phyloP scores from a whole-genome alignment of 2,888 invertebrate genomes.

The Amorpha juglandis region DNA sequence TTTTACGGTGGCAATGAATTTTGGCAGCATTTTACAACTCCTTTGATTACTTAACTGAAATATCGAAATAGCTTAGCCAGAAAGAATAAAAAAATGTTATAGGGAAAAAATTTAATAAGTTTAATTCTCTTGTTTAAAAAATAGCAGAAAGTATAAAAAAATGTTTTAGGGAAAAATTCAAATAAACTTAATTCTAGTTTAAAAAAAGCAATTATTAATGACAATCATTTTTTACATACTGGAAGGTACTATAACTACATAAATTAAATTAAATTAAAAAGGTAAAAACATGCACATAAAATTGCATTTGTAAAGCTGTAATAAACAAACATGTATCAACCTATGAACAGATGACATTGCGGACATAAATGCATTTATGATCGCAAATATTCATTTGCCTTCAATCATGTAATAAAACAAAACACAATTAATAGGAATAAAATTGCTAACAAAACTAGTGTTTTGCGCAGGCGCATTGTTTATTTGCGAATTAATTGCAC shows the following conservation, averaged over 20 bases:
- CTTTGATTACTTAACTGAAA: no score
- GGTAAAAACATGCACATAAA: neutral
- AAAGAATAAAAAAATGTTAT: no score
- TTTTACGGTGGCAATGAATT: no score
- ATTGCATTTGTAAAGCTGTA: neutral
- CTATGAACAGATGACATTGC: neutral
- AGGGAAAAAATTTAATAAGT: no score
- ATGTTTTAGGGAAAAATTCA: no score
- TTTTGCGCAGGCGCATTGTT: constrained; percentile 35
- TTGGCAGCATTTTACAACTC: no score
- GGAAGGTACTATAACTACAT: neutral
- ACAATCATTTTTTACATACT: neutral
- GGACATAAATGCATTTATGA: neutral
- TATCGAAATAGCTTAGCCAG: no score
- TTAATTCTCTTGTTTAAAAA: no score
- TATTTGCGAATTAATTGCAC: constrained; percentile 48
- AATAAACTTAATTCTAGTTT: no score
- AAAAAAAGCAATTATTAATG: neutral
- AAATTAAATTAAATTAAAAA: neutral
- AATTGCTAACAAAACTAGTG: neutral
- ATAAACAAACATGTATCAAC: neutral
- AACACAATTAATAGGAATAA: neutral
- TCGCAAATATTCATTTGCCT: neutral
- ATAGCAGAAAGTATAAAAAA: no score
- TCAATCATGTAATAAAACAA: constrained; percentile 3